Conservation (phyloP, 2,797 vertebrate species). For the Sphaeramia orbicularis region DNA sequence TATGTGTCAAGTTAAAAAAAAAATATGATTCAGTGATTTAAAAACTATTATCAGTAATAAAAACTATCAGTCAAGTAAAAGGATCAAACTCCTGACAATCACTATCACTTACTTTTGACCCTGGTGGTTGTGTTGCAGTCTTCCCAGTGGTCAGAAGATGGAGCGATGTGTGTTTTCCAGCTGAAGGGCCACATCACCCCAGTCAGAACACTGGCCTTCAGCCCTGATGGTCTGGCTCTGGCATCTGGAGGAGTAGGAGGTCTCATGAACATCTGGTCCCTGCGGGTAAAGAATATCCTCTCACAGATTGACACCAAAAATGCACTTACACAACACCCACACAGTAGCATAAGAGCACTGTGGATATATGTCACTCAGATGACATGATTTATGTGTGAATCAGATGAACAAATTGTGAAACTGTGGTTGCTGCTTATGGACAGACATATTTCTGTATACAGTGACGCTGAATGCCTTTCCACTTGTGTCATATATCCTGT, state of each 20-base stretch:
- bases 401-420: neutral
- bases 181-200: slow-evolving; percentile 96
- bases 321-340: neutral
- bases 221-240: slow-evolving; percentile 92
- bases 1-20: no score
- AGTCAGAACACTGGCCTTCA: slow-evolving; percentile 92
- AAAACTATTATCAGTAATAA: no score
- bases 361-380: neutral
- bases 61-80: neutral
- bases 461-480: slow-evolving; percentile 11
- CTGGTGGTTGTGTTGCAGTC: slow-evolving; percentile 40
- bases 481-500: slow-evolving; percentile 5
- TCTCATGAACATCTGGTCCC: slow-evolving; percentile 98
- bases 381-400: neutral
- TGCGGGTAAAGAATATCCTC: slow-evolving; percentile 81
- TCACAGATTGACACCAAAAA: slow-evolving; percentile 11
- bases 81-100: no score
- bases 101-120: neutral
- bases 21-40: no score
- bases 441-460: slow-evolving; percentile 14
- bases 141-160: slow-evolving; percentile 58
- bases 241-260: slow-evolving; percentile 95
- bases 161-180: slow-evolving; percentile 90
- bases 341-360: neutral
- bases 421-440: no score